Evolutionary conservation across 2,797 vertebrate species (phyloP), one percentile per base, ranked within the genome.

Genomic region (Acestrorhynchus altus): DNA sequence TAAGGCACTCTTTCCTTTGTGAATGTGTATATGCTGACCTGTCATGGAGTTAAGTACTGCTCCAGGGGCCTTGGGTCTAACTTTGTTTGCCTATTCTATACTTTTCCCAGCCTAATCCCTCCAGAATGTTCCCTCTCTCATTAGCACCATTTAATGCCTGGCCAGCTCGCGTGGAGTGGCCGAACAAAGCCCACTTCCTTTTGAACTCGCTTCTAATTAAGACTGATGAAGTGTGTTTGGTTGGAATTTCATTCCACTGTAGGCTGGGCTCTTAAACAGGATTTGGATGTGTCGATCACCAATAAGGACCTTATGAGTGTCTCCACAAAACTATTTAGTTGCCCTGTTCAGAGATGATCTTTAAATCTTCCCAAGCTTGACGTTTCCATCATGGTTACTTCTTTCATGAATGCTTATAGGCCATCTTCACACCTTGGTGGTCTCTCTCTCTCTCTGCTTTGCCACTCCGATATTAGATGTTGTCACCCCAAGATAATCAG

Each of bases 71-170:
- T 44, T 31, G 6, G 9, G 20, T 80, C 42, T 22, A 60, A 57
- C 46, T 26, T 77, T n/a, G 65, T 69, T 74, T 82, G 59, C 72
- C 63, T 64, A 74, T 80, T 80, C 80, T 59, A 56, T 61, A 57
- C 64, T 57, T 71, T 40, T 74, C 54, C 44, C 69, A 74, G 78
- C 11, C 64, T 28, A 80, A 80, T 87, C 84, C 70, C 78, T 56
- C 1, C 68, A 69, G 68, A 63, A 69, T 54, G 74, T 54, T 64
- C 81, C 54, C 61, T 76, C 78, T 80, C 86, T 87, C 87, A 86
- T 90, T 88, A 91, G 82, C 78, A 60, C 71, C 63, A 81, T 84
- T 83, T 54, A 86, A 80, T 82, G 51, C 81, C 73, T 74, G 74
- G 72, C 12, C 61, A 72, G 84, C 71, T 81, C 73, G 69, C 82